Base-by-base conservation (phyloP, 2,113 vertebrate species). In the Poeciliopsis turrubarensis region DNA sequence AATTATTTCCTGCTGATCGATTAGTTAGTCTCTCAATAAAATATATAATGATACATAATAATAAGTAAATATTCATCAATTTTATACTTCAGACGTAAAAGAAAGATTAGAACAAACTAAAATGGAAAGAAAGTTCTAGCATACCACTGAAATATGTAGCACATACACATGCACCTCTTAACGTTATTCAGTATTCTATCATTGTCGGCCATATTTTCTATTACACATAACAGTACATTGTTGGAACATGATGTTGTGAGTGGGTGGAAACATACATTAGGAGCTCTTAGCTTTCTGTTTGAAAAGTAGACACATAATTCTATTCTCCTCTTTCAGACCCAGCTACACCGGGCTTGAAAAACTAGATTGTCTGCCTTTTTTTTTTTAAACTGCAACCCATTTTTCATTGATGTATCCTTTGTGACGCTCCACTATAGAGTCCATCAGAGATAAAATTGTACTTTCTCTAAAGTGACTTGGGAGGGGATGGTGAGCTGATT, bases 391-490 rank as follows among this genome's bases (percentile, higher is more conserved):
- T 10, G 5, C 71, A 25, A 80, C 41, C 72, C 60, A 74, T 88
- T 88, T 81, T 76, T 86, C 86, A 90, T 66, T 34, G 65, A 78
- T 78, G 80, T 60, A 57, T 79, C 74, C 71, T 81, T 70, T 76
- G 75, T 65, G 78, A 80, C 74, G 25, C 61, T 44, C 75, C 66
- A 57, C 75, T 77, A 63, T 65, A 73, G 65, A 70, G 89, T 73
- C 70, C 73, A 74, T 82, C 68, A 79, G 51, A 88, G 83, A 89
- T 87, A 85, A 86, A 84, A 83, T 79, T 85, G 66, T 81, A 85
- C 80, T 85, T 88, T 88, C 76, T 85, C 75, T 82, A 76, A 86
- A 91, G 87, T 80, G 87, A 91, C 90, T 89, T 90, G 86, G 85
- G 86, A 85, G 75, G 75, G 71, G 78, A 86, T 37, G 41, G 76